Evolutionary conservation across 2,113 vertebrate species (phyloP), one percentile per base, ranked within the genome.

Genomic region (Phalacrocorax carbo): DNA sequence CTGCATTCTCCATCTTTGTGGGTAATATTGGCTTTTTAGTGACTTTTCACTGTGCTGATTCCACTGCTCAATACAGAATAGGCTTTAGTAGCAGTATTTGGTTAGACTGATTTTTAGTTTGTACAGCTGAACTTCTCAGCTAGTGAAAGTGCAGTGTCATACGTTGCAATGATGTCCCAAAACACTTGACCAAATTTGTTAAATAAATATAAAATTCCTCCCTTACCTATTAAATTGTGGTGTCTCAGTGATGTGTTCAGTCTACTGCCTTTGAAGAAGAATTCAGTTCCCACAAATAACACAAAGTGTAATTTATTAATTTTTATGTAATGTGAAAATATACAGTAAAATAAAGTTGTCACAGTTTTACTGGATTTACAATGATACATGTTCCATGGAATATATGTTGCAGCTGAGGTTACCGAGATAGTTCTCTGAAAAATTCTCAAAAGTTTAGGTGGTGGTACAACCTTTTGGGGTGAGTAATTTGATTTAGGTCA

Each of bases 391-490:
- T 36, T 40, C 25, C 5, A 26, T 57, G 29, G 29, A 48, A 22
- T 61, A 34, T n/a, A 2, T 57, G 11, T 75, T 48, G 6, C 10
- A 73, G 5, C 5, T 65, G 13, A 65, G 6, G 13, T 82, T 73
- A 32, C 19, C 72, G n/a, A 51, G 10, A 18, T 3, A 42, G 15
- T 29, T 90, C 2, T 69, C 8, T 78, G 25, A 65, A 61, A 44
- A 44, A 4, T 52, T 46, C 49, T 84, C 9, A n/a, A 4, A n/a
- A 8, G 7, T 1, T 75, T 57, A 82, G 5, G 8, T 38, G 7
- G 10, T 48, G 7, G 65, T 25, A 18, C 0, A 23, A 51, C 3
- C 2, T 48, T 87, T 73, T 51, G 3, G 7, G 2, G 5, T 27
- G 9, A 70, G 2, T 4, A 29, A 30, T 27, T 30, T 65, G 2